A percentile compares a stretch with the other conserved stretches of the same genome.
Conservation (phyloP, 2,113 vertebrate species). For the Pomatostomus ruficeps region DNA sequence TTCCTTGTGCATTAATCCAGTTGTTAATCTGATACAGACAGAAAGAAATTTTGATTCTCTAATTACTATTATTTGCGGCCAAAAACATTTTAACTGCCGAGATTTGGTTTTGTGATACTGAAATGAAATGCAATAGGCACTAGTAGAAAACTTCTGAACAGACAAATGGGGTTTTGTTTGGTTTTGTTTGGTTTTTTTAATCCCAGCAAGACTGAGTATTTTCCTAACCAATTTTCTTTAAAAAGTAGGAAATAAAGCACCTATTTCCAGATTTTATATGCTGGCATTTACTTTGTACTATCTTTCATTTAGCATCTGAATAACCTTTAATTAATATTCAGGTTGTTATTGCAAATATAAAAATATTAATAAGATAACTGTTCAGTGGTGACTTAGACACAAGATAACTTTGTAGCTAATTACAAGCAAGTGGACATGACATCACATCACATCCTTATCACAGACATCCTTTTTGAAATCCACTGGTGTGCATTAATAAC, state of each 20-base stretch:
- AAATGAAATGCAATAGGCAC: not conserved
- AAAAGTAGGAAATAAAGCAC: not conserved
- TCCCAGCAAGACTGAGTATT: not conserved
- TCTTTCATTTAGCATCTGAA: not conserved
- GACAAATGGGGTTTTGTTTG: not conserved
- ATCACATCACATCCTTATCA: accelerated
- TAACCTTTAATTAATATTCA: not conserved
- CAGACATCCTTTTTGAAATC: not conserved
- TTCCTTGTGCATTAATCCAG: not conserved
- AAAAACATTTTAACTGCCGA: not conserved
- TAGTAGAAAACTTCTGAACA: not conserved
- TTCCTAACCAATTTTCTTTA: not conserved
- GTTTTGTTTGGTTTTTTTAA: accelerated
- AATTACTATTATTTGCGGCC: not conserved
- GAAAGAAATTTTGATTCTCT: not conserved
- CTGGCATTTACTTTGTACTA: not conserved
- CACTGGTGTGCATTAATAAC: not conserved
- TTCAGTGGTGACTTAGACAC: not conserved
- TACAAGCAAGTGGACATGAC: not conserved
- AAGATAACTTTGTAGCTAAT: not conserved
- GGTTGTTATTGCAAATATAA: not conserved
- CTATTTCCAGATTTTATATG: not conserved
- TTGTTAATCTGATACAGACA: not conserved
- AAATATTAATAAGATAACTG: not conserved
- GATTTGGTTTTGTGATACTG: not conserved